A percentile compares a stretch with the other conserved stretches of the same genome.
These are phyloP conservation scores for Fragum sueziense DNA, from an alignment of 2,888 invertebrate species.

Conservation along the genomic window DNA sequence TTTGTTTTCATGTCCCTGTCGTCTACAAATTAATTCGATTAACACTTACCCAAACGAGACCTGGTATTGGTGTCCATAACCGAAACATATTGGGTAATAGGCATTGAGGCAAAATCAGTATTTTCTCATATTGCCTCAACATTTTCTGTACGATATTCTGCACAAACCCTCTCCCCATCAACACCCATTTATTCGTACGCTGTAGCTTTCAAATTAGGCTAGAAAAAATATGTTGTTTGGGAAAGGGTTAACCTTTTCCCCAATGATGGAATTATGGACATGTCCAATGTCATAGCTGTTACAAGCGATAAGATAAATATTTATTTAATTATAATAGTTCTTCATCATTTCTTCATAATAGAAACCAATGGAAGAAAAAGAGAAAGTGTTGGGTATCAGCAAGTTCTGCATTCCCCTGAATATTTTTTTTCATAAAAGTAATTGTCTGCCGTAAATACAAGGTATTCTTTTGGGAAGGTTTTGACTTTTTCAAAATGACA, in stretches of 20 bases:
- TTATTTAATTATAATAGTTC: too few relatives aligned
- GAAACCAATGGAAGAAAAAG: background rate
- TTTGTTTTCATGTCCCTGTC: slow-evolving; percentile 9
- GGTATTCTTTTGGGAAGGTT: background rate
- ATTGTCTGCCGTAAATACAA: background rate
- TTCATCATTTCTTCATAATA: too few relatives aligned
- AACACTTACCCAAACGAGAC: too few relatives aligned
- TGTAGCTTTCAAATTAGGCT: too few relatives aligned
- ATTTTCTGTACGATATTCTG: background rate
- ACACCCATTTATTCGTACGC: too few relatives aligned
- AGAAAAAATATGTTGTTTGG: background rate
- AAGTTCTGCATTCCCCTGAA: background rate
- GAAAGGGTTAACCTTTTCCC: background rate
- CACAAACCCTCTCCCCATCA: too few relatives aligned
- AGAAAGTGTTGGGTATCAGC: background rate
- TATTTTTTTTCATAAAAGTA: background rate
- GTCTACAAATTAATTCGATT: background rate
- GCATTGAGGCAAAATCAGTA: background rate
- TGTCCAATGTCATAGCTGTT: too few relatives aligned
- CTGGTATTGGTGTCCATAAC: too few relatives aligned
- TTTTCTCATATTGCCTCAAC: background rate
- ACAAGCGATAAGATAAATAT: too few relatives aligned
- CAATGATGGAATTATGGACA: too few relatives aligned
- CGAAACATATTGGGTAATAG: background rate
- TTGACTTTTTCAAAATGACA: too few relatives aligned